phyloP scores from a whole-genome alignment of 2,888 invertebrate genomes.

The Chloroclysta siterata region DNA sequence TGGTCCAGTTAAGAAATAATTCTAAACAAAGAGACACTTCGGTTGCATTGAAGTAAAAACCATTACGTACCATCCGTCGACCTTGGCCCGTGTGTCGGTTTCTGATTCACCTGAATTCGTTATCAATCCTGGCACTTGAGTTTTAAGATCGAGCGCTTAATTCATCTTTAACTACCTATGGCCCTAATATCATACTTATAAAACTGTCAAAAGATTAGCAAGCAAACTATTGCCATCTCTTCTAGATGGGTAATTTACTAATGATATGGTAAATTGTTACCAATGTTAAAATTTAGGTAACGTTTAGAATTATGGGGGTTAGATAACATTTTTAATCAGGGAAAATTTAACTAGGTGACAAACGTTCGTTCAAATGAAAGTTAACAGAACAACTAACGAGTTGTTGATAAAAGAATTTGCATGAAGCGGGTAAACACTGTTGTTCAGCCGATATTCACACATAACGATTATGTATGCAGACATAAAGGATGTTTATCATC shows the following conservation, averaged over 20 bases:
- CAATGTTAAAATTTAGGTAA: background rate
- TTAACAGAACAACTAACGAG: slow-evolving; percentile 36
- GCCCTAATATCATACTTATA: too few species aligned
- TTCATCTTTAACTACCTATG: slow-evolving; percentile 14
- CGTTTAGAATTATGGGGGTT: too few species aligned
- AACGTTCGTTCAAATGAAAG: slow-evolving; percentile 35
- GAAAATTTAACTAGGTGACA: slow-evolving; percentile 1
- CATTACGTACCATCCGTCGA: slow-evolving; percentile 46
- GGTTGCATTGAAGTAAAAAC: slow-evolving; percentile 41
- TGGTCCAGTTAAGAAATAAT: slow-evolving; percentile 4
- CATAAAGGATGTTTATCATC: background rate
- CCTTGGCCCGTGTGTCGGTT: slow-evolving; percentile 57
- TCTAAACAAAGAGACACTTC: slow-evolving; percentile 23
- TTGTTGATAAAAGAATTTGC: slow-evolving; percentile 36
- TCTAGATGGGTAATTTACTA: too few species aligned
- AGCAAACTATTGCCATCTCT: too few species aligned
- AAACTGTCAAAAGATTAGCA: too few species aligned
- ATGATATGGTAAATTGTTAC: background rate
- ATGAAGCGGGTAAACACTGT: slow-evolving; percentile 30
- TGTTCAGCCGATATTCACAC: slow-evolving; percentile 26
- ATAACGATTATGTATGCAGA: slow-evolving; percentile 9
- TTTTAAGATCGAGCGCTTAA: slow-evolving; percentile 34
- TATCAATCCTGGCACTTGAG: slow-evolving; percentile 45
- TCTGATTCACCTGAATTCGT: slow-evolving; percentile 65
- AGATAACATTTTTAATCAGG: too few species aligned